phyloP scores from a whole-genome alignment of 2,888 invertebrate genomes.

The Polia nebulosa region DNA sequence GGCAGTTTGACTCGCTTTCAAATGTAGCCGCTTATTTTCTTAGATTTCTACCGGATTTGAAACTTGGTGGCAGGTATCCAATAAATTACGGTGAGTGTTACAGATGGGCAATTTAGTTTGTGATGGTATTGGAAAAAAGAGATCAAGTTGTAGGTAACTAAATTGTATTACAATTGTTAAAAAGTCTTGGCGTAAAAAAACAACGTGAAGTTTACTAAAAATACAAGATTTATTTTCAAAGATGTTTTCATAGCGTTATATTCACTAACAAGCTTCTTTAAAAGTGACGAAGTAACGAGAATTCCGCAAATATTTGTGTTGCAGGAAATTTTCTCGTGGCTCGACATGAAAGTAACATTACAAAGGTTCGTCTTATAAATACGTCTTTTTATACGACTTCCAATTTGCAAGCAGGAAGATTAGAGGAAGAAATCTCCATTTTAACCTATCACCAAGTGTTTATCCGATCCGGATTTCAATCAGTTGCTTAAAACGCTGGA shows the following conservation, averaged over 20 bases:
- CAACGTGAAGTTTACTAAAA: conserved; percentile 6
- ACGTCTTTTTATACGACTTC: conserved; percentile 59
- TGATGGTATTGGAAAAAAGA: background rate
- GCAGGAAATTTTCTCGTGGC: conserved; percentile 29
- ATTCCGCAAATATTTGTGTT: conserved; percentile 59
- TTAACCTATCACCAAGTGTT: conserved; percentile 69
- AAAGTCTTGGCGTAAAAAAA: background rate
- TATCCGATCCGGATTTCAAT: conserved; percentile 75
- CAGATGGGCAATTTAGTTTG: conserved; percentile 20
- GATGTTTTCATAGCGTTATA: conserved; percentile 40
- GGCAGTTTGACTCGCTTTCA: conserved; percentile 71
- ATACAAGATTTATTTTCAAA: conserved; percentile 36
- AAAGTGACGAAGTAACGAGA: conserved; percentile 45
- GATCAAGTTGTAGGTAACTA: background rate
- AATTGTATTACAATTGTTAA: background rate
- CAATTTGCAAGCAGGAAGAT: conserved; percentile 68
- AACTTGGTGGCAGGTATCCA: conserved; percentile 46
- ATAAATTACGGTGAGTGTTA: conserved; percentile 27
- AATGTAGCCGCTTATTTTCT: conserved; percentile 69
- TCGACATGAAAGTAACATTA: conserved; percentile 52
- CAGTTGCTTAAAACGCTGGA: conserved; percentile 75
- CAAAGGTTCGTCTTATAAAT: conserved; percentile 48
- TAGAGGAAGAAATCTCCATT: conserved; percentile 68
- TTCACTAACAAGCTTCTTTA: conserved; percentile 44
- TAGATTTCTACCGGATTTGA: conserved; percentile 63